phyloP scores from a whole-genome alignment of 2,888 invertebrate species.

The Ptychoptera albimana region DNA sequence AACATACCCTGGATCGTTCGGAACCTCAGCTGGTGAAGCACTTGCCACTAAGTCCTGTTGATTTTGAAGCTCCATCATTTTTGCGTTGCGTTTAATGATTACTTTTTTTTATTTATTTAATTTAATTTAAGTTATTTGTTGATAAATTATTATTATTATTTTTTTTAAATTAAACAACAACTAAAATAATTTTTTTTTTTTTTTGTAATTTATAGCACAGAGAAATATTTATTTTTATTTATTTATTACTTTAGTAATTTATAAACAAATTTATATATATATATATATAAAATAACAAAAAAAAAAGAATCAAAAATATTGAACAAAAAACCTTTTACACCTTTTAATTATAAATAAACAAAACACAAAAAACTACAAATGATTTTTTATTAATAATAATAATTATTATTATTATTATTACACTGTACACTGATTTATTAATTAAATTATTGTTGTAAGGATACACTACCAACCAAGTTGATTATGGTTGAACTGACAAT shows the following conservation, averaged over 20 bases:
- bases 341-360: too few relatives aligned
- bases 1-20: slow-evolving; percentile 86
- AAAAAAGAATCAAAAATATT: too few relatives aligned
- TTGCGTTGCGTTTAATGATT: slow-evolving; percentile 1
- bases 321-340: too few relatives aligned
- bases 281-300: too few relatives aligned
- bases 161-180: neutral
- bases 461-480: too few relatives aligned
- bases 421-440: too few relatives aligned
- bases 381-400: too few relatives aligned
- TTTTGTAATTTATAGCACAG: neutral
- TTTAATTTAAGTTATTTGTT: neutral
- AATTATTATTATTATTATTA: too few relatives aligned
- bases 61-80: slow-evolving; percentile 20
- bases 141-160: neutral
- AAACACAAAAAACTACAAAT: too few relatives aligned
- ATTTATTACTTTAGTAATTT: neutral
- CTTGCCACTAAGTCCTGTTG: slow-evolving; percentile 56
- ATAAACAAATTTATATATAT: too few relatives aligned
- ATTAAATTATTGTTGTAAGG: too few relatives aligned
- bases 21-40: slow-evolving; percentile 76
- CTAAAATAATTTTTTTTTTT: neutral
- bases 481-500: too few relatives aligned
- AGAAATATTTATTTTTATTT: neutral
- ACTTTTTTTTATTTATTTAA: neutral